phyloP scores from a whole-genome alignment of 1,140 invertebrate species.

The Heliconius hermathena region DNA sequence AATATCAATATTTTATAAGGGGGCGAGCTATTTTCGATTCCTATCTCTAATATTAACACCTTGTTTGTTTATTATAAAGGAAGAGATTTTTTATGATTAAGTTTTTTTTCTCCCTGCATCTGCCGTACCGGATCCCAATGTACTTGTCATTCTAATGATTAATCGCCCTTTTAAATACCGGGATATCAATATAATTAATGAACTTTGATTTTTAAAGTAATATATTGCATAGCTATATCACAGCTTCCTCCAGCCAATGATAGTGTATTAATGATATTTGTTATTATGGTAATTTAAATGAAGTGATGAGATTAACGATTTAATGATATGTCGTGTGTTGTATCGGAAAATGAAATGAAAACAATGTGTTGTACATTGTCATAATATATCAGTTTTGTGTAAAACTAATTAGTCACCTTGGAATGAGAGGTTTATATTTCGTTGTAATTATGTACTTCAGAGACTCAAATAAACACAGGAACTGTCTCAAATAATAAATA shows the following conservation, averaged over 20 bases:
- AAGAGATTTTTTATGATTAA: conserved; percentile 56
- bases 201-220: conserved; percentile 18
- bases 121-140: conserved; percentile 52
- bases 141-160: conserved; percentile 63
- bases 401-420: too few relatives aligned
- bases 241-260: not conserved
- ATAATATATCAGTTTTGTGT: too few relatives aligned
- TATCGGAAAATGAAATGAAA: not conserved
- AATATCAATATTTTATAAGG: conserved; percentile 79
- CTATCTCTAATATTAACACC: conserved; percentile 73
- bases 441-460: too few relatives aligned
- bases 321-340: not conserved
- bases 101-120: conserved; percentile 61
- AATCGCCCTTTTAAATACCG: conserved; percentile 49
- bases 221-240: not conserved
- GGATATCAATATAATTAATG: conserved; percentile 47
- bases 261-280: not conserved
- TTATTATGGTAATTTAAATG: conserved; percentile 3
- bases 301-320: not conserved
- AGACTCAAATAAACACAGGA: too few relatives aligned
- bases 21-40: conserved; percentile 64
- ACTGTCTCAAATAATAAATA: too few relatives aligned
- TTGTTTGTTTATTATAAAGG: conserved; percentile 66
- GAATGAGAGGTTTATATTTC: too few relatives aligned
- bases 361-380: not conserved